phyloP scores from a whole-genome alignment of 30 jellyfish, hydroid and myxozoan species.

The Catostylus mosaicus region DNA sequence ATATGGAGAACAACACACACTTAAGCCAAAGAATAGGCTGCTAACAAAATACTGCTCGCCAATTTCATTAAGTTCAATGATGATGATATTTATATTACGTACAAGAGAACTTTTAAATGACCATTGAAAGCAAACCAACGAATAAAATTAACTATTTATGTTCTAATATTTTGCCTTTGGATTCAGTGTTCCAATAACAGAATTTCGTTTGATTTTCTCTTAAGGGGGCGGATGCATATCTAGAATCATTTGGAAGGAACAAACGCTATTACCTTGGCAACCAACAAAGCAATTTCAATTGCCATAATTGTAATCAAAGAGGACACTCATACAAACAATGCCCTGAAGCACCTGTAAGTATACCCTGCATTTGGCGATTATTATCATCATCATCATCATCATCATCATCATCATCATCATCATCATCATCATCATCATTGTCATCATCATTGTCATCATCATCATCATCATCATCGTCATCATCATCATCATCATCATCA shows the following conservation, averaged over 20 bases:
- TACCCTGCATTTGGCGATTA: too few species aligned
- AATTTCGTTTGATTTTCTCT: background rate
- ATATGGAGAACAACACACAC: too few species aligned
- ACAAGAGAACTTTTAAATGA: too few species aligned
- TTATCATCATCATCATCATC: background rate
- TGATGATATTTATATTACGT: too few species aligned
- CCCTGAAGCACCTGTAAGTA: slow-evolving; percentile 41
- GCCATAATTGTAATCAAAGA: slow-evolving; percentile 58
- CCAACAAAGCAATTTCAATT: background rate
- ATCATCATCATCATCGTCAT: background rate
- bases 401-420: background rate
- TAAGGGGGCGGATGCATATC: slow-evolving; percentile 26
- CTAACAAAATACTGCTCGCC: too few species aligned
- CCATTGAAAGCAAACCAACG: too few species aligned
- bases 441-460: background rate
- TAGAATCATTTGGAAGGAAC: slow-evolving; percentile 34
- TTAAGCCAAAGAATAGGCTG: too few species aligned
- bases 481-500: background rate
- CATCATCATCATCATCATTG: background rate
- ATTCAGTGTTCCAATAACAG: too few species aligned
- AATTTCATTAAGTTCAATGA: too few species aligned
- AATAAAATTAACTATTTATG: too few species aligned
- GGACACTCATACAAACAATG: slow-evolving; percentile 64
- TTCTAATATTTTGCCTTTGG: too few species aligned
- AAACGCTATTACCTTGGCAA: slow-evolving; percentile 33